Evolutionary conservation across 1,140 invertebrate species (phyloP), one percentile per base, ranked within the genome.

Genomic region (Mactra quadrangularis): DNA sequence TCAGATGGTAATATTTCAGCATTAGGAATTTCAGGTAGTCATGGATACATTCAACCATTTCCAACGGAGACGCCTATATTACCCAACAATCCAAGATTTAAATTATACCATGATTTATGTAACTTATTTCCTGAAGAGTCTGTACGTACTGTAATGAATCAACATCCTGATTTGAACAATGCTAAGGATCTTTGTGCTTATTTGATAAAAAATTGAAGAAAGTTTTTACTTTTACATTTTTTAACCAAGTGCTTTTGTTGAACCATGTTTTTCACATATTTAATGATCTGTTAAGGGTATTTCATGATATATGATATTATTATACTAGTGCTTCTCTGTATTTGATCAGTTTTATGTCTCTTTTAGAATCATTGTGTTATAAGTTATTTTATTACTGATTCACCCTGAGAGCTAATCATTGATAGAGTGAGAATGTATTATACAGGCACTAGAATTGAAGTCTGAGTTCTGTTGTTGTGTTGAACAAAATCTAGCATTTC

Each of bases 121-220:
- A 96, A 95, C 47, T 95, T 98, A 47, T 98, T 98, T 91, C 97
- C 97, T 0, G 96, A 97, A 89, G 96, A 97, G 77, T 96, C 97
- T 91, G 97, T 99, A 0, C 94, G 95, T 31, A 94, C 96, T 35
- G 97, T 96, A 0, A 96, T 98, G 96, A 95, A 96, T 62, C 91
- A 96, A 55, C 96, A 96, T 93, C 97, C 97, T 0, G 96, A 97
- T 38, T 97, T 98, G 91, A 97, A 95, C 1, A 96, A 98, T 92
- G 95, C 97, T 0, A 96, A 98, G 88, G 96, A 96, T 88, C 96
- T 98, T 85, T 98, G 97, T 93, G 96, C 96, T 45, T 95, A 96
- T 75, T 97, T 98, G 84, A 92, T 98, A 45, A 50, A 45, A 7
- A 25, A 7, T 45, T 22, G 11, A 60, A 62, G 53, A 62, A n/a